Conservation (phyloP, 2,113 vertebrate species). For the Saimiri boliviensis region DNA sequence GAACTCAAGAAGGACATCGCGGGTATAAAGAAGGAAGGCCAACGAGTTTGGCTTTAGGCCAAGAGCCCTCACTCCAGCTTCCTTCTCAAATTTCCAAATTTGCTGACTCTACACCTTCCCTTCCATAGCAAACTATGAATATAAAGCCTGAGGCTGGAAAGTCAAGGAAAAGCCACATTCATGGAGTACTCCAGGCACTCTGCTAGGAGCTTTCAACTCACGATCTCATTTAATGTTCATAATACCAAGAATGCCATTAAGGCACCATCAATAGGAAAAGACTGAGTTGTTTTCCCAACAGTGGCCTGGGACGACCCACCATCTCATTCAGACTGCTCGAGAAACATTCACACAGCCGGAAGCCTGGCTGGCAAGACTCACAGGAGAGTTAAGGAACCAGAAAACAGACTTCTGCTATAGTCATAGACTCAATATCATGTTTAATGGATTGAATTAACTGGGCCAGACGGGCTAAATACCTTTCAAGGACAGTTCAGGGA, state of each 20-base stretch:
- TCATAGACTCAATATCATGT: background rate
- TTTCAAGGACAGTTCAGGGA: background rate
- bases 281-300: background rate
- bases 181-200: background rate
- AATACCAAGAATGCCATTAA: background rate
- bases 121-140: background rate
- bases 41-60: conserved; percentile 44
- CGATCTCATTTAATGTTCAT: background rate
- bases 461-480: background rate
- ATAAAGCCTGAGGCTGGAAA: background rate
- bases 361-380: background rate
- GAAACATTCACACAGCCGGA: background rate
- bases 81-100: conserved; percentile 52
- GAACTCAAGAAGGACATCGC: conserved; percentile 40
- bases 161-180: background rate
- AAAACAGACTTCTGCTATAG: background rate
- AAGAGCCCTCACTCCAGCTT: conserved; percentile 30
- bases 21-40: conserved; percentile 11
- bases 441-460: background rate
- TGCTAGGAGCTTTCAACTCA: background rate
- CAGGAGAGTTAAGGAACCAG: background rate
- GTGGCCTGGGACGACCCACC: background rate
- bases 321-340: background rate
- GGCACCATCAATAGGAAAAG: background rate
- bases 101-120: conserved; percentile 47